These are phyloP conservation scores for Enteromius argenteus DNA, from an alignment of 2,797 vertebrate species.

Conservation along the genomic window DNA sequence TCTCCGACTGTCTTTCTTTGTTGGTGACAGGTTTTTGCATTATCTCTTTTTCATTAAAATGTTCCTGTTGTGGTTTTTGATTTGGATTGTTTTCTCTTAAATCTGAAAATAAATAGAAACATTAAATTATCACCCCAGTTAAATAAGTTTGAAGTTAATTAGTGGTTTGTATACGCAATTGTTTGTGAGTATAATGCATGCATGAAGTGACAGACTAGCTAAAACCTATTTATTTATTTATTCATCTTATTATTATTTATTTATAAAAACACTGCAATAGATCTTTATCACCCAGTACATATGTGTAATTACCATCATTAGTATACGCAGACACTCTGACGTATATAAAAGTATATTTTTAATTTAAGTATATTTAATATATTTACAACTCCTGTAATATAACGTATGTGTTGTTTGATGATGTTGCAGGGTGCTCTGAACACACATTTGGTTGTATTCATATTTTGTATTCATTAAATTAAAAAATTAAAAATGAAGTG, in stretches of 20 bases:
- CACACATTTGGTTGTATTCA: neutral
- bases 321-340: too few species aligned
- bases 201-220: neutral
- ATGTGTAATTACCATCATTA: neutral
- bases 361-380: neutral
- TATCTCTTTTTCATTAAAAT: conserved; percentile 31
- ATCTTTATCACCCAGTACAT: neutral
- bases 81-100: neutral
- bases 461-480: neutral
- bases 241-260: neutral
- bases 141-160: neutral
- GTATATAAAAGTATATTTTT: too few species aligned
- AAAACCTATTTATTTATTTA: neutral
- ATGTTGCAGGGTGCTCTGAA: neutral
- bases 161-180: too few species aligned
- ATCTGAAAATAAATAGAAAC: neutral
- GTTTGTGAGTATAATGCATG: neutral
- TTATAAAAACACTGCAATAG: neutral
- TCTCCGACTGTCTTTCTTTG: conserved; percentile 34
- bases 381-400: neutral
- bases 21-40: conserved; percentile 34
- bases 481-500: neutral
- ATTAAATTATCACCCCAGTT: neutral
- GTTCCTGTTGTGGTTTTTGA: neutral
- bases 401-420: neutral